phyloP scores from a whole-genome alignment of 2,888 invertebrate genomes.

The Lithophane ornitopus region DNA sequence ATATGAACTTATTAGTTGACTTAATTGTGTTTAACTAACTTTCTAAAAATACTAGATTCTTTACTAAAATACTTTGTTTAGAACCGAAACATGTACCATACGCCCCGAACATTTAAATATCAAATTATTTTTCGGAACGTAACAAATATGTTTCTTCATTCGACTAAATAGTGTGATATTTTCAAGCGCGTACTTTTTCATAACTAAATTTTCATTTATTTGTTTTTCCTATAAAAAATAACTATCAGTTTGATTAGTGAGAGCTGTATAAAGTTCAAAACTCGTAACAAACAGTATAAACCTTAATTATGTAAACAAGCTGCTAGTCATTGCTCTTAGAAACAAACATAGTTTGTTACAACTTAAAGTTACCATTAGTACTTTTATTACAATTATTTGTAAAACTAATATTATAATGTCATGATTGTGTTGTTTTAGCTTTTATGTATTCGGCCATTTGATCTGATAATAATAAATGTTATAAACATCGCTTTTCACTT shows the following conservation, averaged over 20 bases:
- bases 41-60: no score
- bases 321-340: slow-evolving; percentile 64
- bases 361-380: slow-evolving; percentile 58
- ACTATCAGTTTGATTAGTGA: slow-evolving; percentile 28
- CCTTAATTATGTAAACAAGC: slow-evolving; percentile 48
- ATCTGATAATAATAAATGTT: slow-evolving; percentile 47
- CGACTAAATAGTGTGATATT: slow-evolving; percentile 11
- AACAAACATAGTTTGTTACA: slow-evolving; percentile 66
- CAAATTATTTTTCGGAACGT: no score
- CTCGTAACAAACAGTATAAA: slow-evolving; percentile 48
- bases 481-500: slow-evolving; percentile 1
- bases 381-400: slow-evolving; percentile 41
- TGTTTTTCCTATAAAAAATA: slow-evolving; percentile 3
- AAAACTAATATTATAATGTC: slow-evolving; percentile 32
- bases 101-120: no score
- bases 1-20: no score
- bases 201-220: background rate
- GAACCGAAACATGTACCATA: background rate
- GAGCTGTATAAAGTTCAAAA: slow-evolving; percentile 48
- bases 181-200: background rate
- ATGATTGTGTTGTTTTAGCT: slow-evolving; percentile 38
- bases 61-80: no score
- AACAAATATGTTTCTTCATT: background rate
- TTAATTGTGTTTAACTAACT: no score
- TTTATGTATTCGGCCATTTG: slow-evolving; percentile 42